Evolutionary conservation across 37 sponge, comb jelly and placozoan species (phyloP).

Genomic region (Tethya wilhelma): DNA sequence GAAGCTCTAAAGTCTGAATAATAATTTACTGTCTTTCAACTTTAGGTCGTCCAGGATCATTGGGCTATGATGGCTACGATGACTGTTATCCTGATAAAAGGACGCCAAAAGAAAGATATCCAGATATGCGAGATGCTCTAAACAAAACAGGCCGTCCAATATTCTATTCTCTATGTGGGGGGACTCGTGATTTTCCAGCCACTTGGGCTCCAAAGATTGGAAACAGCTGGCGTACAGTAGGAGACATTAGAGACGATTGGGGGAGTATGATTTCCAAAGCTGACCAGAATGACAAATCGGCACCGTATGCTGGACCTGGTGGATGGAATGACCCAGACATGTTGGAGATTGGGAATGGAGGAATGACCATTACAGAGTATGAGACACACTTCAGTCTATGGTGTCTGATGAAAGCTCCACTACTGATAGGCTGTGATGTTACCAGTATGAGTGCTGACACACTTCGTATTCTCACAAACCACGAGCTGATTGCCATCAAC

Average conservation of each 20-base stretch:
- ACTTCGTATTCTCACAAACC: conserved; percentile 75
- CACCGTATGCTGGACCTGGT: conserved; percentile 67
- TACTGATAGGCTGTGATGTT: conserved; percentile 80
- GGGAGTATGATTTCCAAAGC: conserved; percentile 42
- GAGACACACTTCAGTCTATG: conserved; percentile 83
- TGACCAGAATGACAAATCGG: conserved; percentile 62
- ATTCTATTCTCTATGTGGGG: conserved; percentile 84
- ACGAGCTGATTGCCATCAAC: conserved; percentile 81
- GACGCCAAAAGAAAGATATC: conserved; percentile 61
- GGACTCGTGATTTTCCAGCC: conserved; percentile 61
- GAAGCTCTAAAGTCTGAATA: too few relatives aligned
- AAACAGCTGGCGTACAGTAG: conserved; percentile 88
- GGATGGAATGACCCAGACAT: conserved; percentile 90
- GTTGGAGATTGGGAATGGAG: conserved; percentile 85
- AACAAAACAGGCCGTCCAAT: conserved; percentile 71
- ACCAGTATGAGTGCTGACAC: conserved; percentile 55
- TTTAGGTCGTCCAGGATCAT: conserved; percentile 65
- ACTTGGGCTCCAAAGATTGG: conserved; percentile 72
- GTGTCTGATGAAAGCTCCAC: conserved; percentile 79
- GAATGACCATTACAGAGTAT: conserved; percentile 62
- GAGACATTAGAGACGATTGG: conserved; percentile 73
- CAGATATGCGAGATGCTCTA: conserved; percentile 75
- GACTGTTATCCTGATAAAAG: conserved; percentile 54
- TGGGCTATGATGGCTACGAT: conserved; percentile 80
- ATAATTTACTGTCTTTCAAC: too few relatives aligned